Base-by-base conservation (phyloP, 2,888 invertebrate genomes). In the Epiblema foenella region DNA sequence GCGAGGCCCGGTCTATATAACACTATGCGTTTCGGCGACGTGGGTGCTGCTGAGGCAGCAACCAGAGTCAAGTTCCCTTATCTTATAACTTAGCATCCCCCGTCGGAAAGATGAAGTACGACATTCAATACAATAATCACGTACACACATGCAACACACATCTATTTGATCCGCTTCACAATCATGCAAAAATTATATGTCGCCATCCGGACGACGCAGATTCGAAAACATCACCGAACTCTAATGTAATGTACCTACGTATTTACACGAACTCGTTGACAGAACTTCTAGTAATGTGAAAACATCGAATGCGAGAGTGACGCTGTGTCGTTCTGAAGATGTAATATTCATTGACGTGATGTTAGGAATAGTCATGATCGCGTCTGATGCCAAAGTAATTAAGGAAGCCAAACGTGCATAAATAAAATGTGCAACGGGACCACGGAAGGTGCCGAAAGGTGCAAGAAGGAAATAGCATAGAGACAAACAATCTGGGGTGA, bases 121-220 rank as follows among this genome's bases (percentile, higher is more conserved):
- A 93, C 92, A 92, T 89, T 81, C 86, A 92, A 87, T 81, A 88
- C 84, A 81, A 84, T 85, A 84, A 85, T 81, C 85, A 90, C 88
- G 83, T 85, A 93, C 90, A 93, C 92, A 92, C 92, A 93, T 92
- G 91, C 92, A 92, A 93, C 93, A 93, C 93, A 92, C 91, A 90
- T 89, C 91, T 92, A 91, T 86, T 82, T 85, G 79, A 84, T 86
- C 83, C 84, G 85, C 82, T 86, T 85, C 84, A 93, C 92, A 92
- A 88, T 90, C 93, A 93, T 93, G 93, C 93, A 92, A 85, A n/a
- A 86, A 84, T 81, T 33, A 33, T 24, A 79, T 79, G 82, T 81
- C 83, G 82, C 76, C 76, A 73, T 83, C 80, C 77, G 81, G 81
- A 83, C 83, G 79, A 77, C 76, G 75, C 76, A 80, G 63, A 52